Conservation (phyloP, 2,113 vertebrate species). For the Gasterosteus aculeatus region DNA sequence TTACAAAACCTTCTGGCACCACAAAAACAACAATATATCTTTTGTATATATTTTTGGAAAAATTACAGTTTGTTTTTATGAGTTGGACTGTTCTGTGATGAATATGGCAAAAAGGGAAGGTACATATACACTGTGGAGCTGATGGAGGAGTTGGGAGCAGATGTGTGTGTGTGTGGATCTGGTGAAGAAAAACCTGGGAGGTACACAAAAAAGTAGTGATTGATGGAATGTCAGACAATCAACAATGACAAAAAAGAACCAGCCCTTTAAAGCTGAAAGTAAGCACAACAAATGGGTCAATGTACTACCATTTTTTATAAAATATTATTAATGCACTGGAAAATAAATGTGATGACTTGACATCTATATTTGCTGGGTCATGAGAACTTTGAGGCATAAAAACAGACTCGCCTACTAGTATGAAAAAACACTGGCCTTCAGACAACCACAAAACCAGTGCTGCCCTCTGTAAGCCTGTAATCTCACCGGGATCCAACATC, state of each 20-base stretch:
- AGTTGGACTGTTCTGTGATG: neutral
- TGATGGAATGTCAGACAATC: neutral
- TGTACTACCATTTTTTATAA: neutral
- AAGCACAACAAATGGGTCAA: neutral
- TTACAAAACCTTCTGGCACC: neutral
- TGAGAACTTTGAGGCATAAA: slow-evolving; percentile 8
- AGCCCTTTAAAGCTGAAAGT: neutral
- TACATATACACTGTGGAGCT: neutral
- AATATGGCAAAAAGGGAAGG: neutral
- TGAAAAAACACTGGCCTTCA: slow-evolving; percentile 14
- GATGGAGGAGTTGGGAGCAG: neutral
- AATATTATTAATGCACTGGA: slow-evolving; percentile 4
- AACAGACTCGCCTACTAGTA: slow-evolving; percentile 5
- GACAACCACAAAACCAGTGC: neutral
- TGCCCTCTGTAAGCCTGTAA: slow-evolving; percentile 13
- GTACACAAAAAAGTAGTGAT: neutral
- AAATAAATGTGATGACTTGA: slow-evolving; percentile 31
- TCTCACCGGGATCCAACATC: slow-evolving; percentile 16
- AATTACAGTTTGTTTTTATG: neutral
- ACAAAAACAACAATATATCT: no score
- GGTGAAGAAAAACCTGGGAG: neutral
- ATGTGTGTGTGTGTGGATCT: neutral
- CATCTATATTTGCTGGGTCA: slow-evolving; percentile 8
- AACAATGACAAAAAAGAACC: neutral
- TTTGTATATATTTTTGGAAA: no score